Evolutionary conservation across 2,113 vertebrate species (phyloP).

Genomic region (Aldabrachelys gigantea): DNA sequence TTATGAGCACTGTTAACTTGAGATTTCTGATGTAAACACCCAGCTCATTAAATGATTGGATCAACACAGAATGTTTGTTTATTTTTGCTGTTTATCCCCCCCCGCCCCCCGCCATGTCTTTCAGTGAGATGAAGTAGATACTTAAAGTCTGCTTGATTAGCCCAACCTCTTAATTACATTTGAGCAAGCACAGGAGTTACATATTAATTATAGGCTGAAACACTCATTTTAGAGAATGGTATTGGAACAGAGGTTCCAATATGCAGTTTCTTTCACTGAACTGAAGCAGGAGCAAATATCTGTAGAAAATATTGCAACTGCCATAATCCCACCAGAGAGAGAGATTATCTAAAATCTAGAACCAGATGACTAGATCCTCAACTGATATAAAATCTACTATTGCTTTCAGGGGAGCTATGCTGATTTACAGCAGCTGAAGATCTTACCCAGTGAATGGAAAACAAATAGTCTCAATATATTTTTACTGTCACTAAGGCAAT

Average conservation of each 20-base stretch:
- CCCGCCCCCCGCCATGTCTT: neutral
- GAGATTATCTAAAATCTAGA: neutral
- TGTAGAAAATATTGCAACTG: neutral
- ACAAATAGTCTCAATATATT: neutral
- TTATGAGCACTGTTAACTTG: neutral
- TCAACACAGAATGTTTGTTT: neutral
- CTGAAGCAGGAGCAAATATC: neutral
- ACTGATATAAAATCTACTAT: neutral
- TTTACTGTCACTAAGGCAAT: neutral
- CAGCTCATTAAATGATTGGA: neutral
- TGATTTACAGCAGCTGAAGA: neutral
- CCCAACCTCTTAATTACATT: neutral
- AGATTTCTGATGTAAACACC: neutral
- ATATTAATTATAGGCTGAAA: neutral
- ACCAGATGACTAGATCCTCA: neutral
- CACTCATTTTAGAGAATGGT: neutral
- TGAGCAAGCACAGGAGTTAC: neutral
- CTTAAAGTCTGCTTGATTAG: neutral
- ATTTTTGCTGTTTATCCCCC: neutral
- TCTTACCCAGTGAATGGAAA: neutral
- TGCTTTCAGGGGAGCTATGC: fast-evolving
- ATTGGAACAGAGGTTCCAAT: neutral
- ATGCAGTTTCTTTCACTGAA: neutral
- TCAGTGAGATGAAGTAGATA: neutral
- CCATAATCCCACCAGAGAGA: neutral